These are phyloP conservation scores for Drosophila paulistorum DNA, from an alignment of 1,140 invertebrate species.

Conservation along the genomic window DNA sequence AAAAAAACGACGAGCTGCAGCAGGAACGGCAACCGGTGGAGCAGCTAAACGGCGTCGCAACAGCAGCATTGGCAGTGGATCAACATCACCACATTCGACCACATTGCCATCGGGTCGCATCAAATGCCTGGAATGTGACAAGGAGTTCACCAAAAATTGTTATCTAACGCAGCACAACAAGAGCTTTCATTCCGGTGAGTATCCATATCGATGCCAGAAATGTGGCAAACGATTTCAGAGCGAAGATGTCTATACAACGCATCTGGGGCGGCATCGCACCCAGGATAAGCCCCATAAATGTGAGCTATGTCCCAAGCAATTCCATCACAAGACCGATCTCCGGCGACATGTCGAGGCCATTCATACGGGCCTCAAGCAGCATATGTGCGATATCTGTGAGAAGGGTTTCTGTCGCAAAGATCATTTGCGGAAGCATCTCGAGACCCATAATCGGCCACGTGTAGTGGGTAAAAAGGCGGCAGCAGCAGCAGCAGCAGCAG, in stretches of 20 bases:
- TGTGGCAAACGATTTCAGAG: constrained; percentile 93
- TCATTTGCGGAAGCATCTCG: constrained; percentile 96
- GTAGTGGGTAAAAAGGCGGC: constrained; percentile 68
- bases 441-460: constrained; percentile 88
- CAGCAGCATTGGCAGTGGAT: constrained; percentile 55
- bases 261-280: constrained; percentile 89
- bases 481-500: constrained; percentile 37
- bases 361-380: constrained; percentile 92
- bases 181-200: constrained; percentile 93
- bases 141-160: constrained; percentile 93
- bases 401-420: constrained; percentile 97
- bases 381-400: constrained; percentile 90
- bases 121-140: constrained; percentile 92
- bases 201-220: constrained; percentile 91
- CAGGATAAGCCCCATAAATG: constrained; percentile 95
- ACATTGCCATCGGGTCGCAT: constrained; percentile 84
- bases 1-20: constrained; percentile 39
- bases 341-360: constrained; percentile 92
- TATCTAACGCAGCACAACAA: constrained; percentile 96
- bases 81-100: constrained; percentile 69
- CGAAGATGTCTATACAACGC: constrained; percentile 87
- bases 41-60: constrained; percentile 56
- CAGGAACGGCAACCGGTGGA: constrained; percentile 38
- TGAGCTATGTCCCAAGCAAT: constrained; percentile 93
- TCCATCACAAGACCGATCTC: constrained; percentile 95